Evolutionary conservation across 2,888 invertebrate species (phyloP), one percentile per base, ranked within the genome.

Genomic region (Andrena flavipes): DNA sequence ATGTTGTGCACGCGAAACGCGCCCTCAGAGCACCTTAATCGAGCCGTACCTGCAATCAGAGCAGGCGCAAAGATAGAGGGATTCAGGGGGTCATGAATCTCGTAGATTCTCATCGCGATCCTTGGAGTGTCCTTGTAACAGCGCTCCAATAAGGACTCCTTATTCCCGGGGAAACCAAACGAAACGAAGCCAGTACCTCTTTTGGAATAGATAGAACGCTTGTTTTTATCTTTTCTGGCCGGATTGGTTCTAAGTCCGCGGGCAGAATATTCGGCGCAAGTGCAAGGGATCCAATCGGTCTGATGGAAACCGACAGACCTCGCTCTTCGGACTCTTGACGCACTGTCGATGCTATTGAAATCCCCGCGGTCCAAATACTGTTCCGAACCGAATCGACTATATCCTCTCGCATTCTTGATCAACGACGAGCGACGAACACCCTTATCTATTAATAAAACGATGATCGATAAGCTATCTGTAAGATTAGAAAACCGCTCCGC

Each of bases 1-100:
- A 93, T 92, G 69, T 91, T 91, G 73, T 90, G 91, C 88, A 93
- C 90, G 89, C 88, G 90, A 78, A 92, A 92, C 87, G 91, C 91
- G 88, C 91, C 91, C 75, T 91, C 91, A 54, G 88, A 13, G 35
- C 90, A 90, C 84, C 84, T 91, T 88, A 92, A 80, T 73, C 82
- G 87, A 92, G 90, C 92, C 91, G 92, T 90, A 88, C 69, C 91
- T 90, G 64, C 0, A 6, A 68, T 6, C 67, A 29, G 23, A 56
- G 10, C 10, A 56, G 4, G 4, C 8, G 4, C 4, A 10, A 23
- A 4, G 23, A 4, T 56, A 26, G 10, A 23, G 23, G 4, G 10
- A 10, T 56, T 5, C 3, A 20, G n/a, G 20, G 20, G 23, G 0
- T 20, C 54, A 8, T 20, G 51, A 51, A 20, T 2, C 2, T 20